Conservation (phyloP, 2,888 invertebrate genomes). For the Aleiodes testaceus region DNA sequence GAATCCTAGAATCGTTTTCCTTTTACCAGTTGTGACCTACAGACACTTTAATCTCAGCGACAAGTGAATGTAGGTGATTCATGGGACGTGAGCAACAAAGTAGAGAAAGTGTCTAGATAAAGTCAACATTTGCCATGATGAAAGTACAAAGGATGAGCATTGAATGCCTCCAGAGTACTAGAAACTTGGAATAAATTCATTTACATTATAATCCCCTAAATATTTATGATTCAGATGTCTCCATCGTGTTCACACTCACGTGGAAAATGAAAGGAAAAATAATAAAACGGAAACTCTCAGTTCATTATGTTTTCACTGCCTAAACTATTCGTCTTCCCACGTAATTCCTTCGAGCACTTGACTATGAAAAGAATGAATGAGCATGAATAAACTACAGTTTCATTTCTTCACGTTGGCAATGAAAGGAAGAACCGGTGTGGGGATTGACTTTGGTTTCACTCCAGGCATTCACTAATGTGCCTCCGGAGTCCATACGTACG, state of each 20-base stretch:
- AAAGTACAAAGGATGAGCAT: constrained; percentile 61
- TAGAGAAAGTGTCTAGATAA: constrained; percentile 61
- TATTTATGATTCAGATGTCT: no score
- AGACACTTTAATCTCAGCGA: background rate
- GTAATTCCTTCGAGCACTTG: background rate
- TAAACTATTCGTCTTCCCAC: background rate
- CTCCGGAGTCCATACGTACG: constrained; percentile 57
- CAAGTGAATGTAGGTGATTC: constrained; percentile 34
- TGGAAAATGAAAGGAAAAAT: background rate
- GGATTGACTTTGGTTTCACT: constrained; percentile 65
- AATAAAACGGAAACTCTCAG: background rate
- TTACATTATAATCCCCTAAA: background rate
- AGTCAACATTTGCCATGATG: constrained; percentile 48
- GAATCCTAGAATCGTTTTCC: constrained; percentile 17
- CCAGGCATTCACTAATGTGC: constrained; percentile 61
- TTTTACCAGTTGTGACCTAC: background rate
- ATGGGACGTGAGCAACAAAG: constrained; percentile 57
- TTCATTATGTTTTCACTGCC: no score
- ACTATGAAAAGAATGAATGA: background rate
- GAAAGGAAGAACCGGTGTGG: constrained; percentile 56
- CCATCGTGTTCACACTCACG: background rate
- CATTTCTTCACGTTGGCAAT: constrained; percentile 60
- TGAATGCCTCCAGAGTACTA: constrained; percentile 29
- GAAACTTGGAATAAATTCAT: background rate
- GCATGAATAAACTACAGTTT: constrained; percentile 26